These are phyloP conservation scores for Mobula birostris DNA, from an alignment of 2,113 vertebrate genomes.

Conservation along the genomic window DNA sequence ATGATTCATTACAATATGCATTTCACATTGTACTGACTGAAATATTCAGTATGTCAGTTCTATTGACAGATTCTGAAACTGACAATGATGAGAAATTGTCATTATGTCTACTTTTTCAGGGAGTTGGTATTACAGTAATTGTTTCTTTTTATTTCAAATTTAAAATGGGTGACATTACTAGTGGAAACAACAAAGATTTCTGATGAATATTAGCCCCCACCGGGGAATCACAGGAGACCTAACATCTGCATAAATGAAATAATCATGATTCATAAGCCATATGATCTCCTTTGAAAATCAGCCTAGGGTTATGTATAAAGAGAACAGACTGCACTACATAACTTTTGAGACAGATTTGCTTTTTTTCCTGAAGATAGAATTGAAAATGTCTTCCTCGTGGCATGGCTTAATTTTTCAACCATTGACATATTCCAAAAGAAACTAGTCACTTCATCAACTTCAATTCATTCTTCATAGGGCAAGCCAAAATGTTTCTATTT, in stretches of 20 bases:
- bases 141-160: neutral
- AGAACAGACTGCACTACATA: neutral
- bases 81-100: neutral
- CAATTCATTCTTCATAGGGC: neutral
- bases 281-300: neutral
- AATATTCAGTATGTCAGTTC: neutral
- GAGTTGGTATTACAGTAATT: neutral
- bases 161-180: neutral
- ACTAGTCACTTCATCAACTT: neutral
- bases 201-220: neutral
- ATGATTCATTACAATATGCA: neutral
- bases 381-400: neutral
- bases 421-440: neutral
- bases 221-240: neutral
- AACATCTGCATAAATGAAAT: neutral
- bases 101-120: neutral
- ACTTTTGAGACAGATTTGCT: neutral
- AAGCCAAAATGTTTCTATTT: neutral
- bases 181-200: neutral
- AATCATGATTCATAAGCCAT: neutral
- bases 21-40: neutral
- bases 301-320: neutral
- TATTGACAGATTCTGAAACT: neutral
- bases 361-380: neutral
- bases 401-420: neutral